Evolutionary conservation across 2,888 invertebrate genomes (phyloP).

Genomic region (Ormyrus pomaceus): DNA sequence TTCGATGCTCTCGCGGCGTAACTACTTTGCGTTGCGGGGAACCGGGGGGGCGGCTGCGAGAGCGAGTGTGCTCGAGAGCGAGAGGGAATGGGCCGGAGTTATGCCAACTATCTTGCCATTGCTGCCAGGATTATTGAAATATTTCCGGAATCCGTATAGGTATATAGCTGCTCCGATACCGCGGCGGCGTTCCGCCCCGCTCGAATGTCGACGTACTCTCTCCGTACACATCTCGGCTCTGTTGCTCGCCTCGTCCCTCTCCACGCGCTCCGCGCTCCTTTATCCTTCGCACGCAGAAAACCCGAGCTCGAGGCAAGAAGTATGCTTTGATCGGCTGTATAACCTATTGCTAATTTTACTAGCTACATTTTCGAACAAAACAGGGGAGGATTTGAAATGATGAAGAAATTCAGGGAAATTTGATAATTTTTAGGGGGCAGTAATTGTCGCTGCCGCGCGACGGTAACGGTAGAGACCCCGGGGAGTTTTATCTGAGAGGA

Average conservation of each 20-base stretch:
- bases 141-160: slow-evolving; percentile 67
- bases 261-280: background rate
- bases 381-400: too few species aligned
- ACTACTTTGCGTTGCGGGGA: slow-evolving; percentile 55
- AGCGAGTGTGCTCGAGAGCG: slow-evolving; percentile 27
- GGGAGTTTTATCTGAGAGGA: slow-evolving; percentile 15
- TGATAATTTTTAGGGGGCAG: slow-evolving; percentile 4
- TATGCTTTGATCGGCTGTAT: too few species aligned
- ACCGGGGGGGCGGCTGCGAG: background rate
- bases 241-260: background rate
- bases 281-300: background rate
- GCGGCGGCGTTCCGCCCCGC: slow-evolving; percentile 21
- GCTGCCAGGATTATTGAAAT: slow-evolving; percentile 69
- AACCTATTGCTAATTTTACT: too few species aligned
- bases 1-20: slow-evolving; percentile 48
- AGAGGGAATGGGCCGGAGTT: slow-evolving; percentile 54
- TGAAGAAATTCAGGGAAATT: slow-evolving; percentile 17
- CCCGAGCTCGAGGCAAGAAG: too few species aligned
- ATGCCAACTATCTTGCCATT: slow-evolving; percentile 68
- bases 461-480: background rate
- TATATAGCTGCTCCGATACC: slow-evolving; percentile 57
- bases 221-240: background rate
- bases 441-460: slow-evolving; percentile 7
- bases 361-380: too few species aligned
- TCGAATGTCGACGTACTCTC: slow-evolving; percentile 33